phyloP scores from a whole-genome alignment of 2,797 vertebrate species.

The Pantherophis alleghaniensis region DNA sequence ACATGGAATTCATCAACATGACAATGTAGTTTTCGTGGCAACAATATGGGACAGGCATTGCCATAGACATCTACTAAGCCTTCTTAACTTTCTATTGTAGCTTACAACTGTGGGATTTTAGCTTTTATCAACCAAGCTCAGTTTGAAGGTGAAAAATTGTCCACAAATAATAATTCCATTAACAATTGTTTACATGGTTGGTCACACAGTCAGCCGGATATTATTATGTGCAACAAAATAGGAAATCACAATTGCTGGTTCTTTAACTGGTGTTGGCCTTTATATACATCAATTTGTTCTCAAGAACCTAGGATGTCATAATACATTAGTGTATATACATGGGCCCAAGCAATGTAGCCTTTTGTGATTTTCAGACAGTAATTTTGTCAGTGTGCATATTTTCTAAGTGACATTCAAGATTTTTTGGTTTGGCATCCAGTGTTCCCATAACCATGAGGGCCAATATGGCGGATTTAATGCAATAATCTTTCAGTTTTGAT shows the following conservation, averaged over 20 bases:
- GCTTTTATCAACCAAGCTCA: not conserved
- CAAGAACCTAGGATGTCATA: no score
- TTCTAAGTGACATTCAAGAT: no score
- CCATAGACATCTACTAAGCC: not conserved
- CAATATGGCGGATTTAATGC: not conserved
- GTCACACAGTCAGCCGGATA: not conserved
- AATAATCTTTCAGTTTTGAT: not conserved
- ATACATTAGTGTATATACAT: no score
- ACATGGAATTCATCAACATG: not conserved
- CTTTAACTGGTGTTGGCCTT: no score
- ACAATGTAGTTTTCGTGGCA: not conserved
- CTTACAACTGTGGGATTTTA: not conserved
- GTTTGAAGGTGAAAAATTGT: not conserved
- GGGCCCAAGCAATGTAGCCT: no score
- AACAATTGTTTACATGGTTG: not conserved
- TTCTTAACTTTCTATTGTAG: not conserved
- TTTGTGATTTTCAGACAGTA: no score
- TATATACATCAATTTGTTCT: no score
- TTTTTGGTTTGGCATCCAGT: no score
- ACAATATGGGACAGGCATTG: not conserved
- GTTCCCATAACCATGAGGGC: no score
- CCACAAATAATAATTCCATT: not conserved
- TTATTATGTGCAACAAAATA: no score
- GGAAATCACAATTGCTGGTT: no score
- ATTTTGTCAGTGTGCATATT: no score